phyloP scores from a whole-genome alignment of 2,113 vertebrate species.

The Leiothrix lutea region DNA sequence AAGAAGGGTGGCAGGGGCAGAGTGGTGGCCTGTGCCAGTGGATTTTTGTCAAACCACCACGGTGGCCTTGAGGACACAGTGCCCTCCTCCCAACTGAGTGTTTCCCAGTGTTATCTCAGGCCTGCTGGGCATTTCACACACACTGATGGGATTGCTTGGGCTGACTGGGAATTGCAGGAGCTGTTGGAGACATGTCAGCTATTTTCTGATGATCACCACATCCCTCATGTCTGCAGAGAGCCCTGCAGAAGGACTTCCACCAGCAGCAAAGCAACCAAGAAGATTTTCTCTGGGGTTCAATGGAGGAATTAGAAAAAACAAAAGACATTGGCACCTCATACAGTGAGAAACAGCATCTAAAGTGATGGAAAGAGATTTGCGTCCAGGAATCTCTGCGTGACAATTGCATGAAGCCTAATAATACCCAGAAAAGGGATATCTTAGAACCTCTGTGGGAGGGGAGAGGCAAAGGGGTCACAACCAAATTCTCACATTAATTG shows the following conservation, averaged over 20 bases:
- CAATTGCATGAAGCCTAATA: neutral
- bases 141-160: neutral
- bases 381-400: neutral
- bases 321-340: neutral
- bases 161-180: neutral
- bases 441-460: neutral
- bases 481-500: neutral
- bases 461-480: neutral
- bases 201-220: neutral
- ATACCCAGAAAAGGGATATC: neutral
- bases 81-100: fast-evolving
- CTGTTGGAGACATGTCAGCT: fast-evolving
- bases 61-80: neutral
- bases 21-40: neutral
- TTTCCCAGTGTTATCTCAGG: neutral
- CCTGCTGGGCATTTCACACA: fast-evolving
- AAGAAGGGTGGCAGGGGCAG: neutral
- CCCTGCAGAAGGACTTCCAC: neutral
- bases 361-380: neutral
- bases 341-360: neutral
- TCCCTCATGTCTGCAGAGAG: neutral
- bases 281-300: neutral
- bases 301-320: conserved; percentile 7
- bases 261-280: neutral
- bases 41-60: neutral